These are phyloP conservation scores for Chionodraco myersi DNA, from an alignment of 2,113 vertebrate genomes.

Conservation along the genomic window DNA sequence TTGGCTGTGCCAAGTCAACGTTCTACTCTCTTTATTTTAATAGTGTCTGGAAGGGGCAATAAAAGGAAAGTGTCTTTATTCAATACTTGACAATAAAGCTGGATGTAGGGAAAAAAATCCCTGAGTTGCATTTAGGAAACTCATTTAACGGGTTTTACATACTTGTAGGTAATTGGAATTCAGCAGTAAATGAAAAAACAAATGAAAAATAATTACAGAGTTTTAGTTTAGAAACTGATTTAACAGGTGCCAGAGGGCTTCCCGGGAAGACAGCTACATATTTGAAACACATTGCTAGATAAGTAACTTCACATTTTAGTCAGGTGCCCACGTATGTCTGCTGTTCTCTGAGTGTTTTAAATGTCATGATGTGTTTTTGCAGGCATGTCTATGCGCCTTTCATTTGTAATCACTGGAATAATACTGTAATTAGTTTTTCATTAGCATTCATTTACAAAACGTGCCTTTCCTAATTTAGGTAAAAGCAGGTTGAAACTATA, in stretches of 20 bases:
- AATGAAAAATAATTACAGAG: constrained; percentile 34
- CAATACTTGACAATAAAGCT: constrained; percentile 74
- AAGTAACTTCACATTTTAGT: neutral
- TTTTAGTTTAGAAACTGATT: constrained; percentile 33
- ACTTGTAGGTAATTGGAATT: constrained; percentile 70
- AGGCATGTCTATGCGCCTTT: neutral
- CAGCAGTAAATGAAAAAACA: constrained; percentile 56
- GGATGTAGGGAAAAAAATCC: constrained; percentile 68
- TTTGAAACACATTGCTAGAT: neutral
- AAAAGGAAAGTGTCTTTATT: constrained; percentile 75
- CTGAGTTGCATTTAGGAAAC: constrained; percentile 70
- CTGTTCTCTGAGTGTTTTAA: neutral
- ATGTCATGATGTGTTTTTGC: neutral
- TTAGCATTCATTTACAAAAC: neutral
- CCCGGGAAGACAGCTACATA: neutral
- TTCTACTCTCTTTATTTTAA: constrained; percentile 79
- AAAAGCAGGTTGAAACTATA: neutral
- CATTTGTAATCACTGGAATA: neutral
- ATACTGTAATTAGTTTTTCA: neutral
- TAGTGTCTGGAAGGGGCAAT: constrained; percentile 79
- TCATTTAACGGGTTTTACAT: constrained; percentile 65
- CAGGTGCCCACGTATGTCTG: neutral
- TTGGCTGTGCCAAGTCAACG: constrained; percentile 72
- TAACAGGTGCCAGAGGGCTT: constrained; percentile 16
- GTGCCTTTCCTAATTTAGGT: neutral